Evolutionary conservation across 2,888 invertebrate genomes (phyloP), one percentile per base, ranked within the genome.

Genomic region (Philopedon plagiatum): DNA sequence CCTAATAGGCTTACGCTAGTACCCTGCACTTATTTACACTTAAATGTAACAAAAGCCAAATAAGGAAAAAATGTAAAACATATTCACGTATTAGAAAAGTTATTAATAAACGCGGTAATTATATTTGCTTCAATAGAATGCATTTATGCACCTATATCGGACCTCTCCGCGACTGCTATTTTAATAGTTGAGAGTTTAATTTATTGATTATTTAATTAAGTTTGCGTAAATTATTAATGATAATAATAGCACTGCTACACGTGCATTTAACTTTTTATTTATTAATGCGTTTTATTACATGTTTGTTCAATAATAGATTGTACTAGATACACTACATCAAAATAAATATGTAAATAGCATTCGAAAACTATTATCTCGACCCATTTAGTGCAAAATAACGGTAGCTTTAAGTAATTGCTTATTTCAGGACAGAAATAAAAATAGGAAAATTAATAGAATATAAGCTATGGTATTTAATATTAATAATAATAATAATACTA

Each of bases 241-340:
- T 49, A 49, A 49, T 49, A 49, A 23, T 23, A 49, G 23, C 49
- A 49, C 23, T 49, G 49, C 46, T n/a, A 49, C 49, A 49, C 49
- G 49, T 49, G 49, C n/a, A 49, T n/a, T 49, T 49, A 21, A 49
- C 0, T 3, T 23, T 23, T 49, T 49, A 49, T 49, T 49, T 49
- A 49, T 49, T 49, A 21, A 49, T 23, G 23, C 49, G 49, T 49
- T 49, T 23, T 49, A 49, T 49, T 49, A 23, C 49, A 49, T 23
- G 49, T 18, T 23, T 21, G 49, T 49, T n/a, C 5, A 23, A 23
- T 23, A 49, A 49, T 49, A 49, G 49, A 11, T 3, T 49, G 11
- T 13, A n/a, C n/a, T 1, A 23, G 49, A 5, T 49, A 44, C 0
- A 44, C 44, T 44, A 44, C 18, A 44, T 44, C 44, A 44, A 19